Conservation (phyloP, 2,797 vertebrate species). For the Sebastes iracundus region DNA sequence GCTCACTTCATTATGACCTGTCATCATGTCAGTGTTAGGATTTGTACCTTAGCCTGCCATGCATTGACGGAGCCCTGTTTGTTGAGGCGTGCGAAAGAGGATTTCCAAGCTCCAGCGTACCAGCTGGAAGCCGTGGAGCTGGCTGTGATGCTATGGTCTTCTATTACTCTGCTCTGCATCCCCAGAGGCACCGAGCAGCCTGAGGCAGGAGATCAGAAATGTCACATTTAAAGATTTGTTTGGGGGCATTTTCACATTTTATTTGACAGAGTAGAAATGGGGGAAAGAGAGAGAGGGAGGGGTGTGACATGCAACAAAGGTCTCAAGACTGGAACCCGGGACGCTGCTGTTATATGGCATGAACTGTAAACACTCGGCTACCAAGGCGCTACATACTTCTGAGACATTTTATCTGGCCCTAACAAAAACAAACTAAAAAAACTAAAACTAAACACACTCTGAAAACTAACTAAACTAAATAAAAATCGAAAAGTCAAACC, state of each 20-base stretch:
- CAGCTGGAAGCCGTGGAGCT: constrained; percentile 87
- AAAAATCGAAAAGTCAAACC: too few species aligned
- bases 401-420: too few species aligned
- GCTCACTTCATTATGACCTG: background rate
- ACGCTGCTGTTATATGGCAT: too few species aligned
- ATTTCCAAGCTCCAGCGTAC: constrained; percentile 84
- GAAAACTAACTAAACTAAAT: too few species aligned
- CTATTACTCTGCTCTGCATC: constrained; percentile 87
- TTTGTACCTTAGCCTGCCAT: constrained; percentile 91
- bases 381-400: too few species aligned
- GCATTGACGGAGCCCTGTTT: constrained; percentile 88
- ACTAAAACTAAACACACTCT: too few species aligned
- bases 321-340: too few species aligned
- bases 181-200: constrained; percentile 94
- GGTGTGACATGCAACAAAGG: too few species aligned
- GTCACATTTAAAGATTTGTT: background rate
- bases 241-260: background rate
- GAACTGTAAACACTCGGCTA: accelerated
- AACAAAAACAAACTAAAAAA: too few species aligned
- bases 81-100: constrained; percentile 89
- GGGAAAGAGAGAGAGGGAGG: too few species aligned
- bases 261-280: too few species aligned
- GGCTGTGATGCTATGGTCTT: constrained; percentile 86
- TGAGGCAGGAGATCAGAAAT: constrained; percentile 47
- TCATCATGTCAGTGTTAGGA: background rate